Evolutionary conservation across 2,797 vertebrate genomes (phyloP).

Genomic region (Adrianichthys oophorus): DNA sequence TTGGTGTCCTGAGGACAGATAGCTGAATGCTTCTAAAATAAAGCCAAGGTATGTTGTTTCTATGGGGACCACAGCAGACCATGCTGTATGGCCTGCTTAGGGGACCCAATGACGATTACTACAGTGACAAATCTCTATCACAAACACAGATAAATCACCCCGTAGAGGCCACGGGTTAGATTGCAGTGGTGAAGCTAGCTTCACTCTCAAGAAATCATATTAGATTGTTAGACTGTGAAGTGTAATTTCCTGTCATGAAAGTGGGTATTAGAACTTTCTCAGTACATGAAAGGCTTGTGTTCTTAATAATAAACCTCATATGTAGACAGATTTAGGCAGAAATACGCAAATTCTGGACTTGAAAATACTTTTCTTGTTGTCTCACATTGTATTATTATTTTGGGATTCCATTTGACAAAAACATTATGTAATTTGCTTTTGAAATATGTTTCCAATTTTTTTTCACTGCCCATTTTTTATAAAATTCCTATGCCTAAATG

Average conservation of each 20-base stretch:
- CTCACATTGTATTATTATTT: conserved; percentile 1
- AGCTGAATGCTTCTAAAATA: conserved; percentile 37
- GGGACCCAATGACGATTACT: conserved; percentile 30
- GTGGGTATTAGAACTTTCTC: conserved; percentile 12
- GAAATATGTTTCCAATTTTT: too few species aligned
- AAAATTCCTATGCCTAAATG: too few species aligned
- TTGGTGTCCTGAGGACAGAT: conserved; percentile 22
- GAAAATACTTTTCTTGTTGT: conserved; percentile 8
- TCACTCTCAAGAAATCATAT: conserved; percentile 31
- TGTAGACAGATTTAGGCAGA: conserved; percentile 6
- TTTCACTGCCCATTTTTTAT: too few species aligned
- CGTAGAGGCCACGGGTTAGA: conserved; percentile 31
- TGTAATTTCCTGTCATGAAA: conserved; percentile 26
- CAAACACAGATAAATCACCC: conserved; percentile 51
- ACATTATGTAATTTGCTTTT: too few species aligned
- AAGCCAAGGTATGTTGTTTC: conserved; percentile 34
- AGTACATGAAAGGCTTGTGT: neutral
- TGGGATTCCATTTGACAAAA: conserved; percentile 6
- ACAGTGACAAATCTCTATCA: conserved; percentile 48
- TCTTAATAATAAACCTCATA: conserved; percentile 11
- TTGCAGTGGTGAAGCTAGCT: conserved; percentile 27
- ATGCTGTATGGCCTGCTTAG: conserved; percentile 26
- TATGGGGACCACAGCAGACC: conserved; percentile 27
- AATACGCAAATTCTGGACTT: neutral
- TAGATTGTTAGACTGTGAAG: conserved; percentile 20